Evolutionary conservation across 2,888 invertebrate species (phyloP), one percentile per base, ranked within the genome.

Genomic region (Copidosoma aretas): DNA sequence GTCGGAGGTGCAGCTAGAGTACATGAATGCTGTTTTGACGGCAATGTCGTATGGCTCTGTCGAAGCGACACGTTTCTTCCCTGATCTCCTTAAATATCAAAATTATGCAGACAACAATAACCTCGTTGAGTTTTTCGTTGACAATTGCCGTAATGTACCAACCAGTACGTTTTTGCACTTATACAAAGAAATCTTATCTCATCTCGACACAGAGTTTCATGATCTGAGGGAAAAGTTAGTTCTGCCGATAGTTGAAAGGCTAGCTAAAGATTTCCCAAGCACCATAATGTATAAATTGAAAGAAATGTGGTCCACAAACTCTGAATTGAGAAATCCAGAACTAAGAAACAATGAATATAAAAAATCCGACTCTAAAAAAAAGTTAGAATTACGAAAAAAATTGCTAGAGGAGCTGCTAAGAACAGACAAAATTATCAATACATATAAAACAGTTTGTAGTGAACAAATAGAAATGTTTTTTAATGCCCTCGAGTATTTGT

Each of bases 121-220:
- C 57, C 64, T 77, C n/a, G 87, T 87, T 71, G 73, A 75, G 15
- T 75, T 79, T n/a, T 88, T 88, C 72, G 71, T 80, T 22, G 70
- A 75, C 10, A 84, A 86, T 85, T 82, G 83, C 60, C 73, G 75
- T 19, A 79, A 81, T 56, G 84, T 91, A 54, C 90, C 91, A 1
- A 85, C 85, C 43, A 91, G 91, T 91, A 87, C 90, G 87, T 92
- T 91, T 78, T 80, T 92, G 5, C 81, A 85, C 52, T 92, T 91
- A 91, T 86, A 89, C 68, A 88, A 65, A 61, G 60, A 43, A 3
- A 54, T 22, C n/a, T 51, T 39, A 12, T 54, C 15, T 17, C 12
- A 21, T 59, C 49, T 53, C 17, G 24, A 32, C 21, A 21, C 39
- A 56, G 17, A 41, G 41, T 32, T 52, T 46, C 15, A 52, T 22